These are phyloP conservation scores for Heliconius ismenius DNA, from an alignment of 2,888 invertebrate genomes.

Conservation along the genomic window DNA sequence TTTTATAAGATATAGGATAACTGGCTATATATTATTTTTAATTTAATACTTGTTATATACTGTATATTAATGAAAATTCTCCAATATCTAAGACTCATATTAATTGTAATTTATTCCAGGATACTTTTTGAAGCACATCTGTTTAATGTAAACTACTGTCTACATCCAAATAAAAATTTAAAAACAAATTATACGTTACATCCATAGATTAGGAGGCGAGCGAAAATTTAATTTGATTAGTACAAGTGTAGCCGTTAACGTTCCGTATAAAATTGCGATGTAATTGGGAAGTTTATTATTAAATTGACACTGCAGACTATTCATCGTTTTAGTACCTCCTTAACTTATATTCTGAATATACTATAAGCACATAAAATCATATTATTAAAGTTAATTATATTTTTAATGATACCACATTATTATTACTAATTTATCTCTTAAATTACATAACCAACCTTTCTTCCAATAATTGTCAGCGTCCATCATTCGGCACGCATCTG, in stretches of 20 bases:
- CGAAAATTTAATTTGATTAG: not conserved
- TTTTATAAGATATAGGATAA: too few species aligned
- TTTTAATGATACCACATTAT: not conserved
- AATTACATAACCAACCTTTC: constrained; percentile 3
- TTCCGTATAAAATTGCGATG: not conserved
- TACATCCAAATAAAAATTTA: too few species aligned
- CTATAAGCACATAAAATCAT: not conserved
- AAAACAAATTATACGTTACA: not conserved
- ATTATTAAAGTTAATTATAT: not conserved
- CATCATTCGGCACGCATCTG: constrained; percentile 21
- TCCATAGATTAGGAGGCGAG: not conserved
- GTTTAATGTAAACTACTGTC: too few species aligned
- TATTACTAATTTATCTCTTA: not conserved
- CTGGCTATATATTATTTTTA: not conserved
- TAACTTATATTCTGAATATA: not conserved
- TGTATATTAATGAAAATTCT: too few species aligned
- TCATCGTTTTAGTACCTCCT: not conserved
- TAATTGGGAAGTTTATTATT: not conserved
- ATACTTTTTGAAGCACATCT: too few species aligned
- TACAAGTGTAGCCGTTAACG: not conserved
- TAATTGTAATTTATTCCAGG: not conserved
- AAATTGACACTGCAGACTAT: not conserved
- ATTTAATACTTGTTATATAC: not conserved
- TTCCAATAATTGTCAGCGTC: constrained; percentile 10
- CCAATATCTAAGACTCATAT: too few species aligned